These are phyloP conservation scores for Calameuta pallipes DNA, from an alignment of 2,888 invertebrate genomes.

Conservation along the genomic window DNA sequence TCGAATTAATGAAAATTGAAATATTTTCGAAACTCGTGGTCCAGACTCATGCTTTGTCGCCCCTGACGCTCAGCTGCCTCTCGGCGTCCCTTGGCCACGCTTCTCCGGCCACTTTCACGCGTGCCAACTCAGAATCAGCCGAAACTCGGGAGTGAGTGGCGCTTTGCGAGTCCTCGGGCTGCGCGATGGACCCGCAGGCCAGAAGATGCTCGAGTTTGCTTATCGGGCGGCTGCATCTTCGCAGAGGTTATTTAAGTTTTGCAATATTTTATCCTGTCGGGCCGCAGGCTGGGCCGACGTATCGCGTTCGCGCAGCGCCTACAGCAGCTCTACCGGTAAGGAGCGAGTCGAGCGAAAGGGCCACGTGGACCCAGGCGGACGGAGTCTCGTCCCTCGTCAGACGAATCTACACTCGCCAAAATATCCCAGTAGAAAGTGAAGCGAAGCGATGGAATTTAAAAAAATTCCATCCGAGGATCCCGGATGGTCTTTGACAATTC, in stretches of 20 bases:
- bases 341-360: not conserved
- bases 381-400: too few relatives aligned
- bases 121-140: too few relatives aligned
- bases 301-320: slow-evolving; percentile 7
- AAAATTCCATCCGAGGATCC: too few relatives aligned
- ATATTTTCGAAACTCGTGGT: not conserved
- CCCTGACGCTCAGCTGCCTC: not conserved
- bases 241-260: slow-evolving; percentile 50
- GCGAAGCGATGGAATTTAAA: not conserved
- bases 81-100: not conserved
- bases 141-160: too few relatives aligned
- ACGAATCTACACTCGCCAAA: not conserved
- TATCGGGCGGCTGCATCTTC: slow-evolving; percentile 45
- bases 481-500: not conserved
- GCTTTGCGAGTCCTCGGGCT: not conserved
- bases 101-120: too few relatives aligned
- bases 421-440: not conserved
- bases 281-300: not conserved
- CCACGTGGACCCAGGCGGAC: not conserved
- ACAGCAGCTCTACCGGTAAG: not conserved
- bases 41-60: too few relatives aligned
- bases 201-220: slow-evolving; percentile 27
- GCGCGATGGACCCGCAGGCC: not conserved
- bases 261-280: slow-evolving; percentile 42
- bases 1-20: not conserved